Conservation (phyloP, 2,113 vertebrate genomes). For the Scatophagus argus region DNA sequence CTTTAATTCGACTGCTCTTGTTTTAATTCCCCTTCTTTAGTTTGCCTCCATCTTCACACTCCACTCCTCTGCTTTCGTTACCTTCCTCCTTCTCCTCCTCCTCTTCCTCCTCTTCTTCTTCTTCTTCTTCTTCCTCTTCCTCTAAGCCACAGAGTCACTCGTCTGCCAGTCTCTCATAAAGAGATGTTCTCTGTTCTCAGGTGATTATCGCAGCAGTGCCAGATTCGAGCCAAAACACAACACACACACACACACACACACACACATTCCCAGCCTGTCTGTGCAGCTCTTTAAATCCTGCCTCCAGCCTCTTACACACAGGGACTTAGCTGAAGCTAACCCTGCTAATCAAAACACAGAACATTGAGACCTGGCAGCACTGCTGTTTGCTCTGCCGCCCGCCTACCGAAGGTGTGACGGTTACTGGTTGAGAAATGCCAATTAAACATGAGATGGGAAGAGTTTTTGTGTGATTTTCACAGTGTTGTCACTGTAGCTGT, state of each 20-base stretch:
- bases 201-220: constrained; percentile 51
- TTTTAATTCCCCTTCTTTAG: background rate
- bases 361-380: constrained; percentile 67
- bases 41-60: background rate
- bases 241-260: constrained; percentile 24
- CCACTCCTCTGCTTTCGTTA: background rate
- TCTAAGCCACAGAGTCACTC: constrained; percentile 15
- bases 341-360: constrained; percentile 70
- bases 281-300: constrained; percentile 55
- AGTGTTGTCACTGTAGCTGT: too few relatives aligned
- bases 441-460: too few relatives aligned
- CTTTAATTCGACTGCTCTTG: background rate
- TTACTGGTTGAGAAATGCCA: too few relatives aligned
- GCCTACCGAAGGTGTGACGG: background rate
- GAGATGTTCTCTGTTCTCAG: constrained; percentile 68
- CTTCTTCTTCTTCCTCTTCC: background rate
- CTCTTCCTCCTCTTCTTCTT: background rate
- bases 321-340: constrained; percentile 61
- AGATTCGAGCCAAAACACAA: constrained; percentile 40
- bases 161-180: constrained; percentile 44
- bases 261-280: constrained; percentile 28
- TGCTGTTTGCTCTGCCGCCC: constrained; percentile 20
- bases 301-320: constrained; percentile 62
- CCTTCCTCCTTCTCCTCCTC: background rate
- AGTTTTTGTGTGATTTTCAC: too few relatives aligned